phyloP scores from a whole-genome alignment of 2,888 invertebrate genomes.

The Tholera decimalis region DNA sequence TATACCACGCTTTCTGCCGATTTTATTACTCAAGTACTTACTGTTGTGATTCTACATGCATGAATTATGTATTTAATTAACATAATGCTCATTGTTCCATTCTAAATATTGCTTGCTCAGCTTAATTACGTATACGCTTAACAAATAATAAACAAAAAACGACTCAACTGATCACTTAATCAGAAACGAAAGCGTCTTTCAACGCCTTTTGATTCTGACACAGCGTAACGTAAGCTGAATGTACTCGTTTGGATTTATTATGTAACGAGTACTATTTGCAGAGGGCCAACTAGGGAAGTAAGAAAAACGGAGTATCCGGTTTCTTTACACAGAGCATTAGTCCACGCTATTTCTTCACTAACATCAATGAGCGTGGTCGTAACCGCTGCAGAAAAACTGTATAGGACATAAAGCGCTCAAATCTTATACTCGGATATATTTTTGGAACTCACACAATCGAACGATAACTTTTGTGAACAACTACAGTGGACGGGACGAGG shows the following conservation, averaged over 20 bases:
- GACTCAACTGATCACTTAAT: neutral
- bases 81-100: neutral
- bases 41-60: neutral
- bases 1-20: too few species aligned
- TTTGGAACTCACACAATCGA: constrained; percentile 33
- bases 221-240: constrained; percentile 38
- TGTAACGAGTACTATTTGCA: constrained; percentile 43
- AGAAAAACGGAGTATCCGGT: constrained; percentile 62
- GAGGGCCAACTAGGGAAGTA: constrained; percentile 46
- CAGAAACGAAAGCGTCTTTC: constrained; percentile 13
- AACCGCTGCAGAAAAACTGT: constrained; percentile 58
- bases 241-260: constrained; percentile 42
- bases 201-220: constrained; percentile 21
- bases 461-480: constrained; percentile 33
- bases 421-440: constrained; percentile 24
- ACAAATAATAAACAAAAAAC: constrained; percentile 17
- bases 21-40: neutral
- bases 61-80: too few species aligned
- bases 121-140: neutral
- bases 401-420: constrained; percentile 47
- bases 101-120: neutral
- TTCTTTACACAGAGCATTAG: constrained; percentile 64
- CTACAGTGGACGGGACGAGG: constrained; percentile 19
- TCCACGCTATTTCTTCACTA: constrained; percentile 48
- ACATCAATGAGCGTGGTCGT: constrained; percentile 55